Evolutionary conservation across 2,888 invertebrate genomes (phyloP), one percentile per base, ranked within the genome.

Genomic region (Omphaloscelis lunosa): DNA sequence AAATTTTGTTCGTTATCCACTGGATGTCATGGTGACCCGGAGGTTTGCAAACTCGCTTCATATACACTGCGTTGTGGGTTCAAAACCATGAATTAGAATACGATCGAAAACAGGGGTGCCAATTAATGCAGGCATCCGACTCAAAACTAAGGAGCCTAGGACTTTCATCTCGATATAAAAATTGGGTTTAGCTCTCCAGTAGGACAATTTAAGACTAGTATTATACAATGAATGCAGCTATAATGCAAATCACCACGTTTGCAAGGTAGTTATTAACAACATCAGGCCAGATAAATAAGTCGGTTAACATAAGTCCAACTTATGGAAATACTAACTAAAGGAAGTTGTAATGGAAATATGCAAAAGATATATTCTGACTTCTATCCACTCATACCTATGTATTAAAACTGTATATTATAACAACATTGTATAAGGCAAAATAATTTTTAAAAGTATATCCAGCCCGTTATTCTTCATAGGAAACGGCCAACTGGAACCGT

Each of bases 1-100:
- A 80, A 80, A 80, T 80, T 80, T 83, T 83, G 70, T 80, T 80
- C 84, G 78, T 73, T 86, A 85, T 88, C 78, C 80, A 80, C 76
- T 80, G 73, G 69, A 62, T 56, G 79, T 78, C 79, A 39, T 20
- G 34, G 75, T 65, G 74, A 74, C 79, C 67, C 63, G 80, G 78
- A 83, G 86, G 82, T 86, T 70, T 34, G 39, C 15, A 75, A 56
- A 67, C 41, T 41, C 51, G 48, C 41, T 77, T 77, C 51, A n/a
- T 72, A 75, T 75, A 41, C 45, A 34, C 41, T 41, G 56, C 7
- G 15, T 20, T 56, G 20, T 20, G 34, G 58, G 29, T 68, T 69
- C 45, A 23, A 34, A 53, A 41, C 51, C 27, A 61, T 61, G 51
- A 48, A 59, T 76, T 67, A n/a, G 20, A 78, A 79, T n/a, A 11